Percentiles rank a stretch among this genome's conserved stretches.
Evolutionary conservation across 2,113 vertebrate genomes (phyloP).

Genomic region (Labeo rohita): DNA sequence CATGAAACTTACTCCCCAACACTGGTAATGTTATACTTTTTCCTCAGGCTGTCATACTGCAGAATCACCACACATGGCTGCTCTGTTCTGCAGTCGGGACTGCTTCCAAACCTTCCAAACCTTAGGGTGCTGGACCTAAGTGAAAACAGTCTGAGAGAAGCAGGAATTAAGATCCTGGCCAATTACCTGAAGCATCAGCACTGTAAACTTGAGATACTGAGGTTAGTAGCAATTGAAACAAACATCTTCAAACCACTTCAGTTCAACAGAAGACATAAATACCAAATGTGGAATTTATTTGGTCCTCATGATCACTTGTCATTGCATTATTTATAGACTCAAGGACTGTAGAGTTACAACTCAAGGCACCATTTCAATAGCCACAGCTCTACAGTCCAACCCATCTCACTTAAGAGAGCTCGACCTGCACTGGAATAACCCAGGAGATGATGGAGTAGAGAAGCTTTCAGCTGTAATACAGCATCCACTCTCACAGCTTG

Average conservation of each 20-base stretch:
- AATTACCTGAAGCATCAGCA: constrained; percentile 28
- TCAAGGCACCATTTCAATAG: constrained; percentile 29
- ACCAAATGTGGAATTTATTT: background rate
- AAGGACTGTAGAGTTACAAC: constrained; percentile 56
- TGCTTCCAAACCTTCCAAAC: constrained; percentile 45
- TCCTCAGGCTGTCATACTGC: constrained; percentile 49
- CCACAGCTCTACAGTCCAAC: constrained; percentile 42
- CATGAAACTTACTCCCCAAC: too few relatives aligned
- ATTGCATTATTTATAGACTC: constrained; percentile 39
- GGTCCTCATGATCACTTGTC: background rate
- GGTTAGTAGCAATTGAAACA: background rate
- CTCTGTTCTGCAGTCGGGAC: constrained; percentile 18
- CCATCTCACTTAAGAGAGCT: constrained; percentile 50
- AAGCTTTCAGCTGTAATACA: constrained; percentile 26
- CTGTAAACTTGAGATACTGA: constrained; percentile 46
- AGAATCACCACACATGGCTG: constrained; percentile 49
- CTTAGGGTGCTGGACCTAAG: constrained; percentile 50
- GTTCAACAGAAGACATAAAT: background rate
- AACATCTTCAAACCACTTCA: background rate
- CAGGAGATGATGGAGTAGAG: constrained; percentile 51
- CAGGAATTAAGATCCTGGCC: constrained; percentile 42
- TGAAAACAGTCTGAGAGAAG: constrained; percentile 51
- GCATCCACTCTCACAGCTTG: constrained; percentile 36
- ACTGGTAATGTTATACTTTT: background rate
- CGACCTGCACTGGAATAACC: constrained; percentile 54